A percentile compares a stretch with the other conserved stretches of the same genome.
Evolutionary conservation across 2,888 invertebrate species (phyloP).

Genomic region (Isoperla grammatica): DNA sequence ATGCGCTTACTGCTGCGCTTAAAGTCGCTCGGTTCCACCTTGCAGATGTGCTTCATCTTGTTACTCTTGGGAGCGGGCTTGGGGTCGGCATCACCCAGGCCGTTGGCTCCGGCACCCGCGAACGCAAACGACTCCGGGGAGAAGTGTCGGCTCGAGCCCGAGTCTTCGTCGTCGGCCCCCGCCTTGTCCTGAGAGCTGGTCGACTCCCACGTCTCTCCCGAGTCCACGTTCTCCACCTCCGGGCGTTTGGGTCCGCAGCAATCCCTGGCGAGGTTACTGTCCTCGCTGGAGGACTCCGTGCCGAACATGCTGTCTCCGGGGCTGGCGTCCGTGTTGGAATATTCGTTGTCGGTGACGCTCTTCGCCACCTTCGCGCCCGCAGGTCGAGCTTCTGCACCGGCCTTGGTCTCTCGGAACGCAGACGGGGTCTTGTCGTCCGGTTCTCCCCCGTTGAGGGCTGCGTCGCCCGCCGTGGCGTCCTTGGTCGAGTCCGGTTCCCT

Average conservation of each 20-base stretch:
- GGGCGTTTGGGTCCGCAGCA: conserved; percentile 21
- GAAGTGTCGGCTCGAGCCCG: neutral
- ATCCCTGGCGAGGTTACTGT: neutral
- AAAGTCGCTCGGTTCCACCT: neutral
- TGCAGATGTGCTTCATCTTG: neutral
- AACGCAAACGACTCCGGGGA: neutral
- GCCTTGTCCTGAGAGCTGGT: conserved; percentile 27
- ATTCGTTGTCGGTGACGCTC: no score
- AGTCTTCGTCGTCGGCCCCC: conserved; percentile 26
- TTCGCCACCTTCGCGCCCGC: no score
- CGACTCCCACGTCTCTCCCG: conserved; percentile 28
- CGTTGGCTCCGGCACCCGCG: neutral
- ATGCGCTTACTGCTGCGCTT: conserved; percentile 1
- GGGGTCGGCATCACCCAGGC: neutral
- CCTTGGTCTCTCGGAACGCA: no score
- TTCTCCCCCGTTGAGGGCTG: no score
- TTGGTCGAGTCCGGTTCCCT: no score
- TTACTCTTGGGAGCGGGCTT: neutral
- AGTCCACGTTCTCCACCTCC: conserved; percentile 26
- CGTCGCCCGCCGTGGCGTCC: no score
- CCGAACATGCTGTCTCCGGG: neutral
- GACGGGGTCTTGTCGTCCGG: no score
- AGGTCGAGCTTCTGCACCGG: no score
- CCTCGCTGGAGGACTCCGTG: conserved; percentile 20
- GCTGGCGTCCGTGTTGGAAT: neutral